Conservation (phyloP, 2,888 invertebrate genomes). For the Eristalis intricaria region DNA sequence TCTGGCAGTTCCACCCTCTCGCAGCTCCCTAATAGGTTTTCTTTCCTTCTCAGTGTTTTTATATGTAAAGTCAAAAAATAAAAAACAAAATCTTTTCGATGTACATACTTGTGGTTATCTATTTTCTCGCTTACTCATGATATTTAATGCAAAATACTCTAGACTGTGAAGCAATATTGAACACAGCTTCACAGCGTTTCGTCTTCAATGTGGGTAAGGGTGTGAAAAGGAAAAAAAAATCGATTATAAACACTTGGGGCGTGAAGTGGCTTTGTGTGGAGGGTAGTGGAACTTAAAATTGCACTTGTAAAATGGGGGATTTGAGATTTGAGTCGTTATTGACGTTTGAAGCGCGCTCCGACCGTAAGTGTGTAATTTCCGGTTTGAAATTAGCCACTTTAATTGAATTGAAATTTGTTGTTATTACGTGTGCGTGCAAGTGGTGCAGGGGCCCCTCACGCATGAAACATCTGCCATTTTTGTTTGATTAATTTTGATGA, state of each 20-base stretch:
- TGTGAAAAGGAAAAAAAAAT: conserved; percentile 37
- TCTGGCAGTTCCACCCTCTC: conserved; percentile 8
- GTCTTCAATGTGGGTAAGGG: background rate
- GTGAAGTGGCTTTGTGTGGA: conserved; percentile 42
- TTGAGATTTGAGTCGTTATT: conserved; percentile 36
- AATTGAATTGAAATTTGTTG: conserved; percentile 34
- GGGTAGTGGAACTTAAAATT: conserved; percentile 38
- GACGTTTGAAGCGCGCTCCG: conserved; percentile 26
- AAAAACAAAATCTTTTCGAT: conserved; percentile 26
- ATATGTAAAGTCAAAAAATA: background rate
- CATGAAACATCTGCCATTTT: background rate
- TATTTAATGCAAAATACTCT: conserved; percentile 48
- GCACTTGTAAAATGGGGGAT: conserved; percentile 40
- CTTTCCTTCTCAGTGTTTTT: conserved; percentile 20
- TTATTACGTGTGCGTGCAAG: background rate
- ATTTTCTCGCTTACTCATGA: conserved; percentile 58
- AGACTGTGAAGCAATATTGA: conserved; percentile 55
- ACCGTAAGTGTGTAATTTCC: conserved; percentile 49
- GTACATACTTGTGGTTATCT: conserved; percentile 33
- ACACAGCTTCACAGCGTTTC: conserved; percentile 19
- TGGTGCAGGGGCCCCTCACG: background rate
- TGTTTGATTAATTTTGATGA: background rate
- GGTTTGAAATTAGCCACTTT: conserved; percentile 41
- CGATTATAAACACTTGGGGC: conserved; percentile 62
- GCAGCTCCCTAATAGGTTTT: conserved; percentile 16